Conservation (phyloP, 1,140 invertebrate species). For the Bombus waltoni region DNA sequence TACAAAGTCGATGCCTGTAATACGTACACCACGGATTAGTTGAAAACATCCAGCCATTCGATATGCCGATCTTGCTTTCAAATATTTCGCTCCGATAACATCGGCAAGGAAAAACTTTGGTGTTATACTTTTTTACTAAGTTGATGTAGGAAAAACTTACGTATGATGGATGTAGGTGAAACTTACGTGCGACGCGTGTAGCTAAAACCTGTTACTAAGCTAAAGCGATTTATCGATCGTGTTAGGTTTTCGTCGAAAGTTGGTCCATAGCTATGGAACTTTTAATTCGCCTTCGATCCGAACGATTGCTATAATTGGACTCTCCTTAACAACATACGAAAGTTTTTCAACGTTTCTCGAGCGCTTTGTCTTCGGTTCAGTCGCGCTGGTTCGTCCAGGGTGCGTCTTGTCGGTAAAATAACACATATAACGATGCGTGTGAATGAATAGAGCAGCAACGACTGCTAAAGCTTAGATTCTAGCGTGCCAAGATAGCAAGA, state of each 20-base stretch:
- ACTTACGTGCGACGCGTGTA: neutral
- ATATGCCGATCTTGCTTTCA: neutral
- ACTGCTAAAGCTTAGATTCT: no score
- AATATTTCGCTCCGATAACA: neutral
- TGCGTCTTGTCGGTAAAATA: slow-evolving; percentile 37
- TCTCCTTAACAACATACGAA: slow-evolving; percentile 56
- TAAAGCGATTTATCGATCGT: neutral
- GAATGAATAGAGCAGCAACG: no score
- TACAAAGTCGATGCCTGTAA: no score
- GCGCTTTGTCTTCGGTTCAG: slow-evolving; percentile 28
- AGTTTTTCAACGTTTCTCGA: slow-evolving; percentile 38
- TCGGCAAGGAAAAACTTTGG: neutral
- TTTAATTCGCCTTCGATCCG: slow-evolving; percentile 24
- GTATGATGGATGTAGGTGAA: no score
- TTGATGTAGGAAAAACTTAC: no score
- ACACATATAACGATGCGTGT: no score
- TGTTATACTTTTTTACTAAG: no score
- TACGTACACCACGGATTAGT: no score
- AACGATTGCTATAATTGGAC: slow-evolving; percentile 58
- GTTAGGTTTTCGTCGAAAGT: slow-evolving; percentile 13
- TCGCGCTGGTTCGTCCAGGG: slow-evolving; percentile 40
- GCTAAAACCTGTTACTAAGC: neutral
- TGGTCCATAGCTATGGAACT: neutral
- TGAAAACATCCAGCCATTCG: neutral
- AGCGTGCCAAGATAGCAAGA: no score